phyloP scores from a whole-genome alignment of 2,797 vertebrate genomes.

The Neosilurus hyrtlii region DNA sequence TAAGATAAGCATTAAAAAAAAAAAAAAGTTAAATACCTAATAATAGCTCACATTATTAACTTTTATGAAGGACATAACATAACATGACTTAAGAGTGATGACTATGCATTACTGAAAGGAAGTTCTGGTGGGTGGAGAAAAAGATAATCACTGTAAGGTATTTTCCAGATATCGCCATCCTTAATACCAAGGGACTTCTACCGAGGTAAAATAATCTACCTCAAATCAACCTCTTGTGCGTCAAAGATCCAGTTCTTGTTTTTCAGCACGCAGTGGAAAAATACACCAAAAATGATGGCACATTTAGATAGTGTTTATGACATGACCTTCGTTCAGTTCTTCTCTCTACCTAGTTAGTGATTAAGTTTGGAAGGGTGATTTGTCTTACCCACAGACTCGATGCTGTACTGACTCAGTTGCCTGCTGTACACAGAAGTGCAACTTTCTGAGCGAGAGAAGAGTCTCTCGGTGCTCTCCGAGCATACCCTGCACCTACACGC shows the following conservation, averaged over 20 bases:
- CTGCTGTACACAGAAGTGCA: slow-evolving; percentile 68
- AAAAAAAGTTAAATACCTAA: too few species aligned
- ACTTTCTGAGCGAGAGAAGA: slow-evolving; percentile 65
- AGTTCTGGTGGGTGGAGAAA: too few species aligned
- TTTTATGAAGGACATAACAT: too few species aligned
- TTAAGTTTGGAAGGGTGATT: not conserved
- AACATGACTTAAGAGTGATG: too few species aligned
- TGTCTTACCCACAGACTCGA: slow-evolving; percentile 66
- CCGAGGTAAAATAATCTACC: not conserved
- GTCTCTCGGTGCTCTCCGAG: slow-evolving; percentile 75
- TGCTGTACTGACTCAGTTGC: slow-evolving; percentile 63
- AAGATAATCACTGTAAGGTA: too few species aligned
- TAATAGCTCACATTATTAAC: too few species aligned
- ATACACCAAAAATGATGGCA: not conserved
- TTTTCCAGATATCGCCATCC: too few species aligned
- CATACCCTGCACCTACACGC: slow-evolving; percentile 76
- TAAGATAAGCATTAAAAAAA: too few species aligned
- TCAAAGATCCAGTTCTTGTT: not conserved
- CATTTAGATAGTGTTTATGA: not conserved
- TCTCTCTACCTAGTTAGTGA: too few species aligned
- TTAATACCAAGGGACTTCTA: not conserved
- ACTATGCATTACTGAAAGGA: too few species aligned
- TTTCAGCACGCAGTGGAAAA: not conserved
- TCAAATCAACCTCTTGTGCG: not conserved
- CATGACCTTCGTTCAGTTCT: not conserved